These are phyloP conservation scores for Hydropotes inermis DNA, from an alignment of 2,113 vertebrate species.

Conservation along the genomic window DNA sequence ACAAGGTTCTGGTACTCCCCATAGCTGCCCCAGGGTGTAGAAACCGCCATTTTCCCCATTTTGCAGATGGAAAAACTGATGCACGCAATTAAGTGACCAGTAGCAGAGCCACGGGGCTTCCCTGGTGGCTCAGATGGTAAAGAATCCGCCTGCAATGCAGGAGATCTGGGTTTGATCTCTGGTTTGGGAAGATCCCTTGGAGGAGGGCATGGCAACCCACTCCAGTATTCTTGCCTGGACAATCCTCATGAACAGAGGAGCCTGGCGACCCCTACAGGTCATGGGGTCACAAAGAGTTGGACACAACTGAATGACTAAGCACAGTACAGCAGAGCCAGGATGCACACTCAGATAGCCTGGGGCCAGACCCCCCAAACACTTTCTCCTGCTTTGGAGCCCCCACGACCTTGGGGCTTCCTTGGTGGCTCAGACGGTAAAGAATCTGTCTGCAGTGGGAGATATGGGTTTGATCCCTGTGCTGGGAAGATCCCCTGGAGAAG, in stretches of 20 bases:
- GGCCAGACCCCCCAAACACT: not conserved
- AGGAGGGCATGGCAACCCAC: not conserved
- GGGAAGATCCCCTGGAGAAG: not conserved
- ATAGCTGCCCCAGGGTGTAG: not conserved
- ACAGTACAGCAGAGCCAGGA: not conserved
- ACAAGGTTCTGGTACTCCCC: not conserved
- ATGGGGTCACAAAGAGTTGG: not conserved
- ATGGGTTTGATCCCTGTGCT: not conserved
- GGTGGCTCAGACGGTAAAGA: not conserved
- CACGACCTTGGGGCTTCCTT: not conserved
- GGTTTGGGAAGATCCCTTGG: not conserved
- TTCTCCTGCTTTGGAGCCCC: not conserved
- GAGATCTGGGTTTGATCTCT: not conserved
- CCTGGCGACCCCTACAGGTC: not conserved
- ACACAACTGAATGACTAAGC: not conserved
- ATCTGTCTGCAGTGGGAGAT: not conserved
- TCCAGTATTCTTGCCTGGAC: not conserved
- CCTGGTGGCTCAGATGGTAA: not conserved
- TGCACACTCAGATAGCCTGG: not conserved
- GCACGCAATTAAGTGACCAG: not conserved
- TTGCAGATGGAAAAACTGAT: not conserved
- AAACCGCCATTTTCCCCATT: not conserved
- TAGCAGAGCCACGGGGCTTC: not conserved
- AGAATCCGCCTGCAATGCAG: fast-evolving
- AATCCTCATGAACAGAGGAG: not conserved